A percentile compares a stretch with the other conserved stretches of the same genome.
phyloP scores from a whole-genome alignment of 64 coral and sea anemone species.

The Trachythela sp. region DNA sequence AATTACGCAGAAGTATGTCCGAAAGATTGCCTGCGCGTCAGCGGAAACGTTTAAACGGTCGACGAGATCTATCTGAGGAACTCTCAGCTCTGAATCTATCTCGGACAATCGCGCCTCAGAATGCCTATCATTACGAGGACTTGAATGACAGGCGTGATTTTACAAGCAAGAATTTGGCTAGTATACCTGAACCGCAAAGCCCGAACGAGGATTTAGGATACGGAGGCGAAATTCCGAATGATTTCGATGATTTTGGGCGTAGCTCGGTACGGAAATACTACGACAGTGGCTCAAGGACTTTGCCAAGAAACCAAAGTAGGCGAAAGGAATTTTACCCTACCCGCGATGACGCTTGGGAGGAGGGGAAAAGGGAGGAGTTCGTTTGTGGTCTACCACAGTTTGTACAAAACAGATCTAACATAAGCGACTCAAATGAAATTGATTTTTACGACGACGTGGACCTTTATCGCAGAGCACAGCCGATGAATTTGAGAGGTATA shows the following conservation, averaged over 20 bases:
- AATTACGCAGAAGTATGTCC: constrained; percentile 17
- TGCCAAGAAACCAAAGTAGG: neutral
- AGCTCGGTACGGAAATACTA: neutral
- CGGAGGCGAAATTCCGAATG: neutral
- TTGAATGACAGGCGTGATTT: neutral
- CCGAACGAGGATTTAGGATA: neutral
- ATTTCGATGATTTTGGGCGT: neutral
- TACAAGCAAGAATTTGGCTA: neutral
- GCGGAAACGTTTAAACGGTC: neutral
- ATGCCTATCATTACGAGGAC: neutral
- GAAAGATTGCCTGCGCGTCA: neutral
- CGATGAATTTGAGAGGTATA: neutral
- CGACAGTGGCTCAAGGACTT: neutral
- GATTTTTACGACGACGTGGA: neutral
- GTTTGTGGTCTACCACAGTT: neutral
- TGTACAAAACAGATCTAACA: neutral
- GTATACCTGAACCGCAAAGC: neutral
- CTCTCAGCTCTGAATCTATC: neutral
- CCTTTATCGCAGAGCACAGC: neutral
- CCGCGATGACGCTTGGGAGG: neutral
- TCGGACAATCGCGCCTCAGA: neutral
- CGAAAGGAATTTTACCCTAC: neutral
- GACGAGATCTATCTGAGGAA: neutral
- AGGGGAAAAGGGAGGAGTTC: neutral
- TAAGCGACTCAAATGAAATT: neutral